phyloP scores from a whole-genome alignment of 2,797 vertebrate genomes.

The Oreochromis mossambicus region DNA sequence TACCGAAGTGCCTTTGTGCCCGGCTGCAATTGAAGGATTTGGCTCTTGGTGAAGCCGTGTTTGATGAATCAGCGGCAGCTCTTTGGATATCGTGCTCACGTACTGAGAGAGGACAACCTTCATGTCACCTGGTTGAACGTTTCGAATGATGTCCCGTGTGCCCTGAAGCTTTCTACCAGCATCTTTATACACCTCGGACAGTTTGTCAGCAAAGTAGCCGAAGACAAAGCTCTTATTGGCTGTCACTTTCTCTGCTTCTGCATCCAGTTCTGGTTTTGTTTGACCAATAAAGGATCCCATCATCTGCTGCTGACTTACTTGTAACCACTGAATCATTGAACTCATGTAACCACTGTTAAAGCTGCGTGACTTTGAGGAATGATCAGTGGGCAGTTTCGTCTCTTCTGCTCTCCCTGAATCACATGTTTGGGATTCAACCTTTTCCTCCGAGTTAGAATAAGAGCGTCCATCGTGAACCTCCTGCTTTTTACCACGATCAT shows the following conservation, averaged over 20 bases:
- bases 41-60: slow-evolving; percentile 9
- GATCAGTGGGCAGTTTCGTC: not conserved
- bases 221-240: not conserved
- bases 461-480: not conserved
- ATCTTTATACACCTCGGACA: slow-evolving; percentile 63
- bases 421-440: not conserved
- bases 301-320: not conserved
- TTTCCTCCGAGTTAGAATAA: not conserved
- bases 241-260: not conserved
- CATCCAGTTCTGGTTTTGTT: not conserved
- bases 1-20: not conserved
- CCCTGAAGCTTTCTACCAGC: slow-evolving; percentile 56
- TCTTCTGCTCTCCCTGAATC: not conserved
- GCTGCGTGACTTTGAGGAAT: not conserved
- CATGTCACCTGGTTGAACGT: slow-evolving; percentile 40
- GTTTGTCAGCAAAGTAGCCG: slow-evolving; percentile 7
- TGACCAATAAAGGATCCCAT: accelerated
- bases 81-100: slow-evolving; percentile 59
- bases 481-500: not conserved
- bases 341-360: not conserved
- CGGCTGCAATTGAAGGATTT: not conserved
- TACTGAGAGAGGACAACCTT: slow-evolving; percentile 51
- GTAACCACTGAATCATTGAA: not conserved
- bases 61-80: slow-evolving; percentile 54
- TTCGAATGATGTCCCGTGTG: slow-evolving; percentile 54